Evolutionary conservation across 2,888 invertebrate species (phyloP).

Genomic region (Agrotis puta): DNA sequence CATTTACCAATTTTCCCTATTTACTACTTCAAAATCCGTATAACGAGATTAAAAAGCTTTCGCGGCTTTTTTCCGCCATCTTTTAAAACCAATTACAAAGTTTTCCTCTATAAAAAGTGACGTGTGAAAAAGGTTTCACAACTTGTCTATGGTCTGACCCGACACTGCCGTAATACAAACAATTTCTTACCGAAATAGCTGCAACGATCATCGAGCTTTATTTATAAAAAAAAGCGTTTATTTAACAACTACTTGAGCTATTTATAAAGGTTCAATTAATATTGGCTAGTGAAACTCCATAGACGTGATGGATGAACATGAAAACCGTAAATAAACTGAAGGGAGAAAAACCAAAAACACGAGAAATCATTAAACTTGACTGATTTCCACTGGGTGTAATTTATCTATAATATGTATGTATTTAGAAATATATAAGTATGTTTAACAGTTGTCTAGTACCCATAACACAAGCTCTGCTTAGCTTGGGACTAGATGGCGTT

Average conservation of each 20-base stretch:
- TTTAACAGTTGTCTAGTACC: no score
- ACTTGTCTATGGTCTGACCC: constrained; percentile 63
- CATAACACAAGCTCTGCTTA: no score
- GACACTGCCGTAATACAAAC: constrained; percentile 83
- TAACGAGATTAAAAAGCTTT: constrained; percentile 19
- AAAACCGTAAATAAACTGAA: no score
- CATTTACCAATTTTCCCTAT: constrained; percentile 40
- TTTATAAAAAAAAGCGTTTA: constrained; percentile 42
- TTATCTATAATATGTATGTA: no score
- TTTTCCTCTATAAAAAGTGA: constrained; percentile 13
- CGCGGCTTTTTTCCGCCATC: constrained; percentile 25
- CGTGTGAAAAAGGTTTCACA: constrained; percentile 52
- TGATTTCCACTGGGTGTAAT: no score
- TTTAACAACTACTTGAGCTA: constrained; percentile 71
- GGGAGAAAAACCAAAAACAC: no score
- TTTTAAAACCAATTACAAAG: constrained; percentile 29
- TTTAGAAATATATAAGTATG: no score
- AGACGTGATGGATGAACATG: neutral
- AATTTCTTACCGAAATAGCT: constrained; percentile 87
- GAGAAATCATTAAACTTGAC: no score
- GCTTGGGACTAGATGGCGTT: no score
- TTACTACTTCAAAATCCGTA: constrained; percentile 13
- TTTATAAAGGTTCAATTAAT: constrained; percentile 21
- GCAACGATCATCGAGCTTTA: constrained; percentile 80
- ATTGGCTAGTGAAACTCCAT: neutral